Base-by-base conservation (phyloP, 2,797 vertebrate genomes). In the Clamator glandarius region DNA sequence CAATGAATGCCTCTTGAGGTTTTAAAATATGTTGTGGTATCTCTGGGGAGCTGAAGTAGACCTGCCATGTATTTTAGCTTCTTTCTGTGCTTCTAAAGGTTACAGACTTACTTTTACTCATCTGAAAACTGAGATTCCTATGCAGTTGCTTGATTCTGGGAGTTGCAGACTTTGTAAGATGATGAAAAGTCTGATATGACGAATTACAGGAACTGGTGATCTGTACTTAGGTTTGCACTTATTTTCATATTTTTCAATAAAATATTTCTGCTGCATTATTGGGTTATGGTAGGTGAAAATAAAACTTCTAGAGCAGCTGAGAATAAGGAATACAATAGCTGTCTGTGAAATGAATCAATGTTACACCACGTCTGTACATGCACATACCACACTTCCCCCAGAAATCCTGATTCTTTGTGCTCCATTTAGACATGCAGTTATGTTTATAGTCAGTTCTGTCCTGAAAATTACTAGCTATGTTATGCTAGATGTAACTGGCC, bases 241-340 rank as follows among this genome's bases (percentile, higher is more conserved):
- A 75, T 85, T 93, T 93, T 63, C 46, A 28, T 66, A 75, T 87
- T 48, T 83, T 80, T 91, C 61, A 69, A 51, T 54, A 57, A 92
- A 96, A 84, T 21, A 2, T 54, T 93, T 44, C 66, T 77, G 17
- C 35, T 67, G 55, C 18, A 9, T 80, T 36, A 54, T 51, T 51
- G 26, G 5, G 20, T 84, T 78, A 41, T 64, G 2, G 29, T 73
- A 93, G 62, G 61, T 92, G 75, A 33, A 93, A 84, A 61, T 33
- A 78, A 77, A 74, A 90, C 76, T 84, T 74, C 73, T 90, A 69
- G n/a, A 94, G 61, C 59, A 94, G 46, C 35, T 92, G 41, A 92
- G 78, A 63, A 94, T 58, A 61, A 92, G 95, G 90, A 87, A 39
- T 46, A 91, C 74, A 94, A 87, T 73, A 66, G 8, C 74, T 92